Percentiles rank a stretch among this genome's conserved stretches.
phyloP scores from a whole-genome alignment of 64 coral and sea anemone genomes.

The Pocillopora damicornis region DNA sequence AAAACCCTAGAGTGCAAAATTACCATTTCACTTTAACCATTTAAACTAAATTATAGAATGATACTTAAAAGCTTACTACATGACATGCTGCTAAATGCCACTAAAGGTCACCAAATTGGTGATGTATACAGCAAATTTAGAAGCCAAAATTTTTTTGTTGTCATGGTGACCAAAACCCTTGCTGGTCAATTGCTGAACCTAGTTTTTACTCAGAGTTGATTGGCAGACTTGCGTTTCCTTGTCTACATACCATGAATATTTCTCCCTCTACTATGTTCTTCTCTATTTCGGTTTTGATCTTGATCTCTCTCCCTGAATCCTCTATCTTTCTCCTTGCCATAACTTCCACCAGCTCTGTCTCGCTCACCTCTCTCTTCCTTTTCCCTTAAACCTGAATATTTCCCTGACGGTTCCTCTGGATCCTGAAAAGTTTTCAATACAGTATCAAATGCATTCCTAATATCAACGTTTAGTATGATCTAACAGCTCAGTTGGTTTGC shows the following conservation, averaged over 20 bases:
- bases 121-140: too few relatives aligned
- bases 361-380: neutral
- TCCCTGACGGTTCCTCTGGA: neutral
- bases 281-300: constrained; percentile 22
- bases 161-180: too few relatives aligned
- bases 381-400: constrained; percentile 11
- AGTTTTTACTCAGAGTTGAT: too few relatives aligned
- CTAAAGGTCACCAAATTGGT: too few relatives aligned
- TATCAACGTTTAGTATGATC: neutral
- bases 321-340: constrained; percentile 28
- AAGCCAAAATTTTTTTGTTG: too few relatives aligned
- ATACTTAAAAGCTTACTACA: too few relatives aligned
- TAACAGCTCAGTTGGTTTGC: too few relatives aligned
- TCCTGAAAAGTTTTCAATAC: neutral
- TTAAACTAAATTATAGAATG: too few relatives aligned
- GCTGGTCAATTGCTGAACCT: too few relatives aligned
- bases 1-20: too few relatives aligned
- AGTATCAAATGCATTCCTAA: neutral
- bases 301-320: constrained; percentile 20
- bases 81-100: too few relatives aligned
- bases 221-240: neutral
- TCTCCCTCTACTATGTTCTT: neutral
- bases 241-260: neutral
- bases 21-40: too few relatives aligned
- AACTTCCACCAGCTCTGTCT: neutral